Percentiles rank a stretch among this genome's conserved stretches.
Evolutionary conservation across 2,888 invertebrate species (phyloP).

Genomic region (Craniophora ligustri): DNA sequence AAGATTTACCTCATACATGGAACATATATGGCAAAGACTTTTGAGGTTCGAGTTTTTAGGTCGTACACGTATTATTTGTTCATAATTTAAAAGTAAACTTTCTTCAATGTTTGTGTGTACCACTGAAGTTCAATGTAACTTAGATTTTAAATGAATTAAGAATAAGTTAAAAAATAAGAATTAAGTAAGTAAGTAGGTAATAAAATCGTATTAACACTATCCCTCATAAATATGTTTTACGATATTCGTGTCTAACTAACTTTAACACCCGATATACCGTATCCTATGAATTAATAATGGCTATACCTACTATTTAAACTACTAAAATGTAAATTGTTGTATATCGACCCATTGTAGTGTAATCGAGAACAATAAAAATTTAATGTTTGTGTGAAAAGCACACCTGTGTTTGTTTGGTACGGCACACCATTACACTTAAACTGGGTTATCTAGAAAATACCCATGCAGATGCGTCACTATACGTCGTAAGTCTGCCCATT

Average conservation of each 20-base stretch:
- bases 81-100: no score
- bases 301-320: not conserved
- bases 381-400: conserved; percentile 23
- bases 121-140: no score
- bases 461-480: not conserved
- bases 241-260: no score
- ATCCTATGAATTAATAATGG: not conserved
- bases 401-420: conserved; percentile 31
- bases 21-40: not conserved
- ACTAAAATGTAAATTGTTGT: conserved; percentile 4
- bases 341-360: conserved; percentile 11
- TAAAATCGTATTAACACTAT: no score
- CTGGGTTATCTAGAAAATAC: conserved; percentile 8
- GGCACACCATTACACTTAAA: conserved; percentile 3
- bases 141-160: no score
- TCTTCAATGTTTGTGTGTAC: no score
- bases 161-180: no score
- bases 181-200: no score
- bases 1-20: conserved; percentile 9
- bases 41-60: no score
- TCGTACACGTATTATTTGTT: no score
- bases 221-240: no score
- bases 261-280: not conserved
- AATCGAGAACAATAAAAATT: conserved; percentile 26
- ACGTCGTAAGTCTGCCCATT: not conserved